phyloP scores from a whole-genome alignment of 2,797 vertebrate species.

The Otolemur crassicaudatus region DNA sequence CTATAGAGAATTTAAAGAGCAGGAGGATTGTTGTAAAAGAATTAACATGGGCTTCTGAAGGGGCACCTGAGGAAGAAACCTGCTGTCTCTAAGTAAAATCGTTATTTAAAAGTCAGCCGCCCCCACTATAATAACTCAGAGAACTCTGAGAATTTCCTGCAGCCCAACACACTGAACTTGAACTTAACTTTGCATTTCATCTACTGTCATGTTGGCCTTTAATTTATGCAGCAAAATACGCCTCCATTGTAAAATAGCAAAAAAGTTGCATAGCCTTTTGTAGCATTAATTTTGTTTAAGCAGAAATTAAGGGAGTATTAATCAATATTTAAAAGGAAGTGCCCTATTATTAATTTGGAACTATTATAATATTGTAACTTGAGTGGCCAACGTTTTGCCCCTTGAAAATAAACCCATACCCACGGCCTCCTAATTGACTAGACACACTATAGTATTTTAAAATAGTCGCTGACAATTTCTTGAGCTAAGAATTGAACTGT shows the following conservation, averaged over 20 bases:
- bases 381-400: neutral
- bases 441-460: neutral
- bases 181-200: neutral
- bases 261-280: neutral
- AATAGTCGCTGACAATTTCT: slow-evolving; percentile 28
- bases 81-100: neutral
- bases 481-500: slow-evolving; percentile 27
- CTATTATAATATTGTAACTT: neutral
- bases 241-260: neutral
- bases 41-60: neutral
- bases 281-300: neutral
- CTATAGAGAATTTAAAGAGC: neutral
- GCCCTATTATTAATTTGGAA: slow-evolving; percentile 36
- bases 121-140: neutral
- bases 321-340: neutral
- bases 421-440: neutral
- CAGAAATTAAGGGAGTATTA: neutral
- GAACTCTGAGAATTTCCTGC: neutral
- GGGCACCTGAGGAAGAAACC: neutral
- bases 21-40: neutral
- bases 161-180: neutral
- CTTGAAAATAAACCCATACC: neutral
- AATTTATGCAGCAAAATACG: neutral
- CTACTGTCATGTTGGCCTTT: neutral
- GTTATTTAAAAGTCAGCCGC: neutral